Evolutionary conservation across 53 echinoderm and acorn worm genomes (phyloP).

Genomic region (Astropecten irregularis): DNA sequence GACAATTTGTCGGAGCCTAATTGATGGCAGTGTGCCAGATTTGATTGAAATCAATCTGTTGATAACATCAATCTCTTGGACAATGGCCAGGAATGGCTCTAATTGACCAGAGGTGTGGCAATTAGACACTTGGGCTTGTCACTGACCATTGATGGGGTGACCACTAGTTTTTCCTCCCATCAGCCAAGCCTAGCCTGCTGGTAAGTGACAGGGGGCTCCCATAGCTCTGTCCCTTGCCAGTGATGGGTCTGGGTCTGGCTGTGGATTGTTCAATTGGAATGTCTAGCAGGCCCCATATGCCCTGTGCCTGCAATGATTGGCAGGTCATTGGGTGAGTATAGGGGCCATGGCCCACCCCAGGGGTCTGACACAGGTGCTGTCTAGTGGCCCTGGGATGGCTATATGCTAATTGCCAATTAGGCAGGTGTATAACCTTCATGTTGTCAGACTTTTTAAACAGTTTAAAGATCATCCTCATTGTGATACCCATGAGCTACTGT

Average conservation of each 20-base stretch:
- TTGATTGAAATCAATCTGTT: slow-evolving; percentile 7
- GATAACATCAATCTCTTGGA: too few relatives aligned
- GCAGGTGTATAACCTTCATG: neutral
- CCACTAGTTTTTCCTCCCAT: too few relatives aligned
- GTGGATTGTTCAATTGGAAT: slow-evolving; percentile 49
- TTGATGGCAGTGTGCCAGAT: neutral
- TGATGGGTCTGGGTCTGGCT: too few relatives aligned
- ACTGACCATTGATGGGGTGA: too few relatives aligned
- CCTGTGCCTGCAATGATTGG: too few relatives aligned
- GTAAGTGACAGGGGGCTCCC: too few relatives aligned
- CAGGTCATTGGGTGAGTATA: too few relatives aligned
- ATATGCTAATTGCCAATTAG: slow-evolving; percentile 22
- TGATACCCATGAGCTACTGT: too few relatives aligned
- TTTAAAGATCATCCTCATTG: neutral
- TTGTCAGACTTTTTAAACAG: neutral
- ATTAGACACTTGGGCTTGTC: too few relatives aligned
- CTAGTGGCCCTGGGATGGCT: neutral
- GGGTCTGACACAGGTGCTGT: neutral
- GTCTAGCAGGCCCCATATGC: slow-evolving; percentile 28
- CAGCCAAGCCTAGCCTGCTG: too few relatives aligned
- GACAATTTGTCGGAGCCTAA: slow-evolving; percentile 15
- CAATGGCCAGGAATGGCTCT: neutral
- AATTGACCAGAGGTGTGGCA: slow-evolving; percentile 9
- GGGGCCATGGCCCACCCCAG: neutral
- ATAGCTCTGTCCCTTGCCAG: too few relatives aligned